Base-by-base conservation (phyloP, 92 coral and sea anemone species). In the Virgularia gustaviana region DNA sequence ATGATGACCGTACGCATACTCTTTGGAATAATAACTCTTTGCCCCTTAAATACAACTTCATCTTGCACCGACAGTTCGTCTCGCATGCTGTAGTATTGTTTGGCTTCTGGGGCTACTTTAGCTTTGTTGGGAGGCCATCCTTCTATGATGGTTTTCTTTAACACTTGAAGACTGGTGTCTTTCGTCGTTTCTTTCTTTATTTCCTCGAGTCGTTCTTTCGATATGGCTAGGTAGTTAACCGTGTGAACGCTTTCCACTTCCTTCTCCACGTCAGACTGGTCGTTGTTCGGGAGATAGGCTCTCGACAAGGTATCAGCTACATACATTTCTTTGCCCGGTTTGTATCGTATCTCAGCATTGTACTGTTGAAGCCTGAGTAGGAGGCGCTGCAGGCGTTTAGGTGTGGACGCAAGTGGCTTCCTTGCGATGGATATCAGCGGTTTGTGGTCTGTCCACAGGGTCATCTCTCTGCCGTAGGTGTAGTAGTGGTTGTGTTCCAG, bases 391-490 rank as follows among this genome's bases (percentile, higher is more conserved):
- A 79, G 57, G 25, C 79, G 35, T 55, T 80, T 80, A 12, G 83
- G 83, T 43, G 83, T 83, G 32, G 86, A 22, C 9, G 66, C 49
- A n/a, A 76, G 75, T 0, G 78, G 86, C 67, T 85, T 81, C 65
- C 35, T 70, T 24, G 75, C 49, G 10, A 70, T 80, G 29, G 78
- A 72, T 53, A 72, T 76, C 27, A 76, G 77, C 15, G 83, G 76
- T 71, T 80, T 77, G 78, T 75, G 85, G 76, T 80, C 89, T 42
- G 78, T 85, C 75, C 76, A 85, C 45, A 75, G 35, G 23, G 52
- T 44, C 28, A 73, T 63, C 29, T 47, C 71, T 13, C 83, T 28
- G 25, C 85, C 85, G 36, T 67, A 75, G 32, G 57, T 78, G 38
- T 80, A 85, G 16, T 85, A 60, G 63, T 80, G 81, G 27, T 78